Base-by-base conservation (phyloP, 2,797 vertebrate species). In the Acanthurus tractus region DNA sequence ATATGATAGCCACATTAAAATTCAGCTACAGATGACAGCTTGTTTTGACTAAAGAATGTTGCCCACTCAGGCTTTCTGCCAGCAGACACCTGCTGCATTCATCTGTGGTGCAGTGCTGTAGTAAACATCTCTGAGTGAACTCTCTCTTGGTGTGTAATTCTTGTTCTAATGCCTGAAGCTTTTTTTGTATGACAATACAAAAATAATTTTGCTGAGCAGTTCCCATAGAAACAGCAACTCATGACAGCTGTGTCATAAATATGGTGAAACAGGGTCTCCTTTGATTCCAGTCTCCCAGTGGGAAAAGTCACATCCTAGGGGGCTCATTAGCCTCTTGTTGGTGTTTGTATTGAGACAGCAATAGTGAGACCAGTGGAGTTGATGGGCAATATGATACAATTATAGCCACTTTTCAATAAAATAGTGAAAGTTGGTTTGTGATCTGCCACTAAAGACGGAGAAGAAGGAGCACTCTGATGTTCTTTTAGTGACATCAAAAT, bases 241-340 rank as follows among this genome's bases (percentile, higher is more conserved):
- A 62, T 56, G 54, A 62, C 38, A 40, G 13, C 34, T 12, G 22
- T 46, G 10, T 50, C 49, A 50, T 50, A 20, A 22, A 20, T 22
- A 6, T 63, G 13, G 23, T 25, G 20, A 44, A 61, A 55, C 63
- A 55, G 17, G 20, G 22, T 64, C 44, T 67, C 55, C 45, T 25
- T 17, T 54, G 13, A 25, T 59, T 56, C 29, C 59, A 44, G 59
- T 29, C 18, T 23, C 62, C 63, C 53, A 46, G 1, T 68, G 25
- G 68, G 71, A 36, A 63, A 53, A 66, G 34, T 38, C 42, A 6
- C 46, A 67, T 75, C 36, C 53, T 17, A 13, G 38, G 67, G 61
- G 29, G 48, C 25, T 74, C 13, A 61, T 70, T 71, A 64, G 22
- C 25, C 44, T 52, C 42, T 67, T 49, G 48, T 20, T 25, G 48